Conservation (phyloP, 2,113 vertebrate genomes). For the Synodontis membranacea region DNA sequence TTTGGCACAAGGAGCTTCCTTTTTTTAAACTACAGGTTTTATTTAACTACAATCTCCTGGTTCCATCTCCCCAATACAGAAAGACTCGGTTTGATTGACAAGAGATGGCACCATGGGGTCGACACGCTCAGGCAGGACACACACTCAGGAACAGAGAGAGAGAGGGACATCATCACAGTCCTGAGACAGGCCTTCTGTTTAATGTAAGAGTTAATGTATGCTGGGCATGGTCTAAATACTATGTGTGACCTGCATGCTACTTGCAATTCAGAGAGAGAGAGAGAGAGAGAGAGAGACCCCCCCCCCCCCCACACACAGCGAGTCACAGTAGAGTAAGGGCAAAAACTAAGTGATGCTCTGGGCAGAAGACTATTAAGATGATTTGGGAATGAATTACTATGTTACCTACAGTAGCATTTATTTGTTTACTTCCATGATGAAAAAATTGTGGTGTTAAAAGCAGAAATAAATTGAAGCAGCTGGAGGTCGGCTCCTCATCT, state of each 20-base stretch:
- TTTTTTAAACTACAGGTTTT: conserved; percentile 33
- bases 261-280: conserved; percentile 6
- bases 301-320: neutral
- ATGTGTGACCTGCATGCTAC: conserved; percentile 39
- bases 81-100: conserved; percentile 44
- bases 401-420: neutral
- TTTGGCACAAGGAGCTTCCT: neutral
- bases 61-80: conserved; percentile 6
- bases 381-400: conserved; percentile 5
- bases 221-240: conserved; percentile 34
- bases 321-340: neutral
- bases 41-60: conserved; percentile 26
- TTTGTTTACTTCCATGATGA: conserved; percentile 24
- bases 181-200: conserved; percentile 47
- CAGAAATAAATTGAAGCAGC: conserved; percentile 38
- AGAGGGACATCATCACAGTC: conserved; percentile 27
- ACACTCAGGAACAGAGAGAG: conserved; percentile 35
- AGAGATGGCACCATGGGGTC: conserved; percentile 8
- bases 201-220: conserved; percentile 54
- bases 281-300: neutral
- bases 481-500: conserved; percentile 28
- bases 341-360: neutral
- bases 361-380: conserved; percentile 14
- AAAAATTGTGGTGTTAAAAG: neutral
- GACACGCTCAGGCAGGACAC: neutral